These are phyloP conservation scores for Loxodonta africana DNA, from an alignment of 2,113 vertebrate species.

Conservation along the genomic window DNA sequence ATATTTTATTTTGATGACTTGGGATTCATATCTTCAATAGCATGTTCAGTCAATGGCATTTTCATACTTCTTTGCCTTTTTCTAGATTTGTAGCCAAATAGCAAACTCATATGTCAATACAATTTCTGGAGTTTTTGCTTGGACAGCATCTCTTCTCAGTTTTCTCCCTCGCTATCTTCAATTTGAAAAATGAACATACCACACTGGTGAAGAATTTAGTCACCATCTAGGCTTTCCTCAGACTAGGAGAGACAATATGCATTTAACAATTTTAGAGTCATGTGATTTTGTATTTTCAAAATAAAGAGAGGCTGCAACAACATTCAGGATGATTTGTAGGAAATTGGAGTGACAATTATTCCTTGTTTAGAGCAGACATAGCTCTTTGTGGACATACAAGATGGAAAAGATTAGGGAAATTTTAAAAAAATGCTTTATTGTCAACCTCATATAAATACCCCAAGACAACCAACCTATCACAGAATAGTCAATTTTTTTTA, in stretches of 20 bases:
- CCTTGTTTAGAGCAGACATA: conserved; percentile 55
- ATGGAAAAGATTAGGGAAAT: conserved; percentile 35
- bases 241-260: neutral
- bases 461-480: conserved; percentile 63
- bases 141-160: neutral
- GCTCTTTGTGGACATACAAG: conserved; percentile 16
- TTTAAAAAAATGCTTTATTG: conserved; percentile 77
- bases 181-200: conserved; percentile 9
- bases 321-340: conserved; percentile 58
- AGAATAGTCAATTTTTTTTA: conserved; percentile 65
- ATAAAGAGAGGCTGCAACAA: neutral
- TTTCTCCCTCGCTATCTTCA: neutral
- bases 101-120: conserved; percentile 16
- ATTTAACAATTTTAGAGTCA: neutral
- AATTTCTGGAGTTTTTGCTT: neutral
- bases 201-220: neutral
- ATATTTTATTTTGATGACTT: neutral
- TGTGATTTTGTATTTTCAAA: conserved; percentile 45
- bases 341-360: conserved; percentile 59
- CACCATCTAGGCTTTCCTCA: neutral
- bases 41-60: neutral
- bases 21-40: neutral
- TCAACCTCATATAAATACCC: conserved; percentile 72
- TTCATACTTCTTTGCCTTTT: neutral
- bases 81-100: neutral